Conservation (phyloP, 2,888 invertebrate species). For the Hypsopygia costalis region DNA sequence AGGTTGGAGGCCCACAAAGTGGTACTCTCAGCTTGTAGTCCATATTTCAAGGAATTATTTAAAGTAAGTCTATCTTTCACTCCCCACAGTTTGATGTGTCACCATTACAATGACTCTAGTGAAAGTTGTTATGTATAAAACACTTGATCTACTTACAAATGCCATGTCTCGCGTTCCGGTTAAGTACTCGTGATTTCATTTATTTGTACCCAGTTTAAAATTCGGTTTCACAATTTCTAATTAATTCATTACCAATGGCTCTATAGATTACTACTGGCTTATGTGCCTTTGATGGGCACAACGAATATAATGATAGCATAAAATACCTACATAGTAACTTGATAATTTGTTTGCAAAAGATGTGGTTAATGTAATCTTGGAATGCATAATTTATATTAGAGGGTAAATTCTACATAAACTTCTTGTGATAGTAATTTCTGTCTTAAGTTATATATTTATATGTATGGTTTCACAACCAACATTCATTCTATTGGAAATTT, state of each 20-base stretch:
- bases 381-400: too few relatives aligned
- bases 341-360: too few relatives aligned
- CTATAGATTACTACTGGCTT: conserved; percentile 35
- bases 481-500: too few relatives aligned
- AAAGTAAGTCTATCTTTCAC: conserved; percentile 85
- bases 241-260: conserved; percentile 68
- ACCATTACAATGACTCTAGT: conserved; percentile 81
- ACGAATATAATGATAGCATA: too few relatives aligned
- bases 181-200: conserved; percentile 80
- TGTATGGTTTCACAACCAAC: too few relatives aligned
- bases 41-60: conserved; percentile 92
- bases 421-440: too few relatives aligned
- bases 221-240: conserved; percentile 79
- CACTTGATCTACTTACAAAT: conserved; percentile 81
- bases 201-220: conserved; percentile 77
- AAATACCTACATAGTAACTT: too few relatives aligned
- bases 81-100: conserved; percentile 80
- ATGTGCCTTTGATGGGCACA: too few relatives aligned
- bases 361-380: too few relatives aligned
- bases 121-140: conserved; percentile 81
- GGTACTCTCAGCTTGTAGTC: conserved; percentile 92
- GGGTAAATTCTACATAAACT: too few relatives aligned
- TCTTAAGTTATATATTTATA: too few relatives aligned
- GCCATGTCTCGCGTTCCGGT: conserved; percentile 80
- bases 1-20: conserved; percentile 92